A percentile compares a stretch with the other conserved stretches of the same genome.
Evolutionary conservation across 2,888 invertebrate species (phyloP).

Genomic region (Drosophila lacicola): DNA sequence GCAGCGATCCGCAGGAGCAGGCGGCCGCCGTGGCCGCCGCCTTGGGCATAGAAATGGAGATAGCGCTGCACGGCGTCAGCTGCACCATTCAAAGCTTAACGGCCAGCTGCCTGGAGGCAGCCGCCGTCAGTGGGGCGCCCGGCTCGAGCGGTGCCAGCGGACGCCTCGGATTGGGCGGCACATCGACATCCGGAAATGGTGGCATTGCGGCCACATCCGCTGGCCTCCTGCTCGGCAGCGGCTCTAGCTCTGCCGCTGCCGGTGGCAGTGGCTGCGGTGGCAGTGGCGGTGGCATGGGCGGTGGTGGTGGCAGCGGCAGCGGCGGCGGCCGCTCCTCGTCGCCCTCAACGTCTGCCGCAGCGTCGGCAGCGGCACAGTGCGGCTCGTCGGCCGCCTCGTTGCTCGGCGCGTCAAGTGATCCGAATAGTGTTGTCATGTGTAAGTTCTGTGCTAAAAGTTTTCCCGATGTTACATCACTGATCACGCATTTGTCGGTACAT

Average conservation of each 20-base stretch:
- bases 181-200: conserved; percentile 84
- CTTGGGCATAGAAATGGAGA: conserved; percentile 81
- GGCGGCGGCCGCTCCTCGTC: conserved; percentile 76
- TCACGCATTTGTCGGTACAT: conserved; percentile 94
- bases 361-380: conserved; percentile 78
- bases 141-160: conserved; percentile 60
- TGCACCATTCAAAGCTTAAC: conserved; percentile 69
- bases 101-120: conserved; percentile 75
- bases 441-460: conserved; percentile 97
- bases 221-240: conserved; percentile 64
- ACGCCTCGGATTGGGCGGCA: conserved; percentile 58
- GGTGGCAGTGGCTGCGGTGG: conserved; percentile 85
- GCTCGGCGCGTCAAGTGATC: conserved; percentile 86
- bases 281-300: conserved; percentile 34
- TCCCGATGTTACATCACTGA: conserved; percentile 94
- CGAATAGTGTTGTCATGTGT: conserved; percentile 93
- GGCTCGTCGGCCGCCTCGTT: conserved; percentile 81
- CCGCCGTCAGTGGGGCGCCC: conserved; percentile 54
- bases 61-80: conserved; percentile 74
- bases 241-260: conserved; percentile 43
- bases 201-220: conserved; percentile 64
- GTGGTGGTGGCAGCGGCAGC: conserved; percentile 57
- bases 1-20: conserved; percentile 82
- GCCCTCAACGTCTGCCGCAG: conserved; percentile 76
- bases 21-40: conserved; percentile 82